Conservation (phyloP, 2,888 invertebrate species). For the Spicauda simplicius region DNA sequence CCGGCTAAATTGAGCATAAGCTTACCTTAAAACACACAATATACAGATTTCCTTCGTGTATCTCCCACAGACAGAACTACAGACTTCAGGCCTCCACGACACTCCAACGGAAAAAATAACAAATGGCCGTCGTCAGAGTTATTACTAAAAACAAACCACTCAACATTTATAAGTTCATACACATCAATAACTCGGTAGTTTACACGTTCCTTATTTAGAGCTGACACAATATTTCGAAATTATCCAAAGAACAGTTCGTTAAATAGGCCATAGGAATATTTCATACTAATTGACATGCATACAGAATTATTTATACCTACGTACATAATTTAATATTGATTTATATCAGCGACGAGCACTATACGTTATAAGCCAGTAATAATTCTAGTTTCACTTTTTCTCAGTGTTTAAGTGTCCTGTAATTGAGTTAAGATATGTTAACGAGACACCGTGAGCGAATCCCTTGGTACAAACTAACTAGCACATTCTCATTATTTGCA, state of each 20-base stretch:
- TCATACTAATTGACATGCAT: background rate
- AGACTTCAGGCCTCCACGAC: too few species aligned
- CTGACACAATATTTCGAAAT: too few species aligned
- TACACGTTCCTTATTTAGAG: too few species aligned
- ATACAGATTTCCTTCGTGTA: too few species aligned
- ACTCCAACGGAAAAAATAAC: too few species aligned
- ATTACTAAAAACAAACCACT: too few species aligned
- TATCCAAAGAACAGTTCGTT: constrained; percentile 4
- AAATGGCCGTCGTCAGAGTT: too few species aligned
- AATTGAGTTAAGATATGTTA: constrained; percentile 40
- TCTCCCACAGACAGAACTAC: too few species aligned
- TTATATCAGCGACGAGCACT: background rate
- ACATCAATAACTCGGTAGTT: too few species aligned
- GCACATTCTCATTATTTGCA: constrained; percentile 14
- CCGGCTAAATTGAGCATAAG: too few species aligned
- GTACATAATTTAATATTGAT: background rate
- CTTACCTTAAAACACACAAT: too few species aligned
- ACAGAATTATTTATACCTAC: background rate
- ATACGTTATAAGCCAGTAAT: constrained; percentile 2
- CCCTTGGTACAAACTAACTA: constrained; percentile 6
- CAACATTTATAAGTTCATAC: too few species aligned
- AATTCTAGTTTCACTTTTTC: constrained; percentile 32
- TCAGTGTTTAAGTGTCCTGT: constrained; percentile 25
- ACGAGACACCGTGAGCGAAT: constrained; percentile 21
- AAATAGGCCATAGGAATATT: background rate